Evolutionary conservation across 2,888 invertebrate species (phyloP).

Genomic region (Nematopogon swammerdamellus): DNA sequence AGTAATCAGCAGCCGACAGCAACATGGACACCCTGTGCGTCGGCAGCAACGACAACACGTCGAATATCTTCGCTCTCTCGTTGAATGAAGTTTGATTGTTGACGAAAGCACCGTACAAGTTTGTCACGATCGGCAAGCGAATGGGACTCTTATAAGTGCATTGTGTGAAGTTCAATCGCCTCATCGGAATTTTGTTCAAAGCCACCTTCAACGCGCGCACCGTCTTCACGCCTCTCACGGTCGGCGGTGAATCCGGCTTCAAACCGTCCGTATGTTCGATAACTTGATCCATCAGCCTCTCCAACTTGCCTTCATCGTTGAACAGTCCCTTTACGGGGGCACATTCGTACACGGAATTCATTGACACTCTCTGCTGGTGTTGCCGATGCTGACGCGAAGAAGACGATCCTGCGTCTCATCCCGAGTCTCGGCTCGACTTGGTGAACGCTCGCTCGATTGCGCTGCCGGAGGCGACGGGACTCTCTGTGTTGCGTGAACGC

Average conservation of each 20-base stretch:
- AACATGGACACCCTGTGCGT: background rate
- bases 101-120: background rate
- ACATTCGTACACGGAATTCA: no score
- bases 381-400: no score
- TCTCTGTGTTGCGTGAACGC: no score
- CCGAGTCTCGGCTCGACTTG: no score
- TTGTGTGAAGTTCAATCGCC: background rate
- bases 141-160: background rate
- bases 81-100: background rate
- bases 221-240: background rate
- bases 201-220: background rate
- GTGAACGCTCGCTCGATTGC: no score
- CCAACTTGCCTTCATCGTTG: no score
- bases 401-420: no score
- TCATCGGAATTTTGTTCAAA: background rate
- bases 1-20: background rate
- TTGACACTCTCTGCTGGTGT: no score
- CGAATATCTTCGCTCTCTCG: background rate
- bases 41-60: background rate
- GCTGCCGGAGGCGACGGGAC: no score
- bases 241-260: background rate
- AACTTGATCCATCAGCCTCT: no score
- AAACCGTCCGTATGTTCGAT: no score
- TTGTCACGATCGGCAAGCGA: background rate
- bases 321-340: no score